Conservation (phyloP, 2,113 vertebrate genomes). For the Mugil cephalus region DNA sequence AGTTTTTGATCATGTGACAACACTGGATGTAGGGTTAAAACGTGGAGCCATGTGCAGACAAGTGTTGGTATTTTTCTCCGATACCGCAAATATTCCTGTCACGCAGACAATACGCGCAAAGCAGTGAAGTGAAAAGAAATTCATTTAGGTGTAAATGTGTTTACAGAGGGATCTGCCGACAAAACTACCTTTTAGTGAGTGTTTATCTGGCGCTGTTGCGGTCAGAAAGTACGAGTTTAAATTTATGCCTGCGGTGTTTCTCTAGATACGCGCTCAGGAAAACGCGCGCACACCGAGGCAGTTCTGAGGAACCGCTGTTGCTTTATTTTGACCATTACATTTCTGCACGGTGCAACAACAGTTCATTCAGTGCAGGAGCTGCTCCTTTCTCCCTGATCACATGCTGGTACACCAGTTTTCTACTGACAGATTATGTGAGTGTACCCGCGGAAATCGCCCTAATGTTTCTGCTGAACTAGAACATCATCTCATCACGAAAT, state of each 20-base stretch:
- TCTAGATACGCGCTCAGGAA: not conserved
- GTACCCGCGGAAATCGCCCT: not conserved
- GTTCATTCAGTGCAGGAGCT: slow-evolving; percentile 1
- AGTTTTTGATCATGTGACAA: slow-evolving; percentile 41
- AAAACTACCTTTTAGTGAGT: slow-evolving; percentile 9
- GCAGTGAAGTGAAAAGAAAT: not conserved
- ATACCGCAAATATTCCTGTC: slow-evolving; percentile 28
- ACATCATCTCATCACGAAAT: too few relatives aligned
- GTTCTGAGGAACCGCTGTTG: slow-evolving; percentile 2
- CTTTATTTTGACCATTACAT: slow-evolving; percentile 24
- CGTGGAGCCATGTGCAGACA: slow-evolving; percentile 9
- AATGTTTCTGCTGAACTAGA: too few relatives aligned
- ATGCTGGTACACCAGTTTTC: not conserved
- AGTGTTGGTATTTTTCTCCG: not conserved
- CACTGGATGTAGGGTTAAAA: not conserved
- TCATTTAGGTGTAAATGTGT: slow-evolving; percentile 15
- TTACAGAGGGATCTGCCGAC: not conserved
- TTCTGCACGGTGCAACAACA: not conserved
- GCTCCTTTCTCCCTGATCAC: slow-evolving; percentile 7
- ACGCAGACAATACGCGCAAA: not conserved
- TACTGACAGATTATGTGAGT: too few relatives aligned
- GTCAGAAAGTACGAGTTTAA: slow-evolving; percentile 13
- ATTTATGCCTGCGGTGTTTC: slow-evolving; percentile 16
- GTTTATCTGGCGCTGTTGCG: slow-evolving; percentile 1
- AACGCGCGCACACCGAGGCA: not conserved